Base-by-base conservation (phyloP, 35 echinoderm and acorn worm species). In the Stichopus chloronotus region DNA sequence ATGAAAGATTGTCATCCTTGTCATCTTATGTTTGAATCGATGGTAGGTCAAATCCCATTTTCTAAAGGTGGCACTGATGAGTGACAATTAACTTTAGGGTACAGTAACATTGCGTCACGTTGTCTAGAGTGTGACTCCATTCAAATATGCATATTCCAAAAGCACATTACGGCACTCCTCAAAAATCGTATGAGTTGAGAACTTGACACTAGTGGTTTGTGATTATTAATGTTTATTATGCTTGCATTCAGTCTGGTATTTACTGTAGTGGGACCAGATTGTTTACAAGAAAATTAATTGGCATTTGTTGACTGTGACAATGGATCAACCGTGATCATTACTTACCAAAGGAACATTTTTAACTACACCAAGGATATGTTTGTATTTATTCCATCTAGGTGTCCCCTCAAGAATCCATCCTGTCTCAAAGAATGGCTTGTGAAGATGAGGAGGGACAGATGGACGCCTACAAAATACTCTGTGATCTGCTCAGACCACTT, bases 401-500 rank as follows among this genome's bases (percentile, higher is more conserved):
- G 81, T 81, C 90, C 90, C 25, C 53, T 78, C 52, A 58, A 57
- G 24, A 83, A 92, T 90, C 61, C 88, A 68, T 59, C 88, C 25
- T 10, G 78, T 9, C 53, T 92, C 30, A 63, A 81, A 57, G 77
- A 83, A 81, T 92, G 91, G 91, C 21, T 84, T 63, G 91, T 92
- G 54, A 92, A 92, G 55, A 83, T 92, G 72, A 92, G 78, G 16
- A 56, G 78, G 58, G 91, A 83, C 43, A 21, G 19, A 23, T 92
- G 91, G 91, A 52, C 17, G 83, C 91, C 91, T 12, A 9, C 7
- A 5, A 57, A 25, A 60, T 8, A 21, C 20, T 92, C 91, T 61
- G 25, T 84, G 0, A 56, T 92, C 25, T 93, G 84, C 57, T 93
- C 92, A 16, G 92, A 88, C 60, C 92, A 93, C 84, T 93, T 88